Evolutionary conservation across 2,888 invertebrate species (phyloP), one percentile per base, ranked within the genome.

Genomic region (Pterobdella sp.): DNA sequence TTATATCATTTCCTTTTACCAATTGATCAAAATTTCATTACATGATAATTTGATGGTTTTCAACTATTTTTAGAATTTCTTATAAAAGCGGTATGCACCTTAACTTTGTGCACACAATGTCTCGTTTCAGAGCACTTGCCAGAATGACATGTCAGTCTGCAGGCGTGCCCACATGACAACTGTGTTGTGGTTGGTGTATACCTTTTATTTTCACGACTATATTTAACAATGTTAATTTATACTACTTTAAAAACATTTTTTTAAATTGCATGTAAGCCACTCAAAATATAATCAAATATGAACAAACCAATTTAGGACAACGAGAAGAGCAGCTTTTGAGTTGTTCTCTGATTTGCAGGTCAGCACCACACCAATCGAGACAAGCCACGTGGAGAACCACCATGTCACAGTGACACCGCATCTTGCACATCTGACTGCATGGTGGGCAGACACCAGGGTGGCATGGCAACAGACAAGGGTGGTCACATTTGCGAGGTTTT

Each of bases 151-250:
- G 74, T 72, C 36, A 77, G 72, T 22, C 79, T 78, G 77, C 84
- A 84, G 7, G 91, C 88, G 84, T 95, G 94, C 0, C 92, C 91
- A 84, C 94, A 95, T 7, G 88, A 82, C 81, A 91, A 88, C 89
- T 92, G 81, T 3, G 10, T n/a, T 32, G 18, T 67, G 67, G 22
- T n/a, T 34, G n/a, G 29, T 10, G n/a, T 35, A 64, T 14, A 22
- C 26, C 22, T 64, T 18, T 22, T 18, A 22, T 18, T n/a, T 31
- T 37, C 31, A 29, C 37, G 14, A 52, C 37, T 18, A 26, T 29
- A 31, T 32, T 31, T 31, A 56, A 31, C 26, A 60, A 18, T 0
- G 32, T 42, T 14, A 42, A 42, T 42, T 42, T 22, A 56, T 26
- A 26, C n/a, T n/a, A 14, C n/a, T 4, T 56, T 56, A 3, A 56